Evolutionary conservation across 2,113 vertebrate species (phyloP), one percentile per base, ranked within the genome.

Genomic region (Lepus timidus): DNA sequence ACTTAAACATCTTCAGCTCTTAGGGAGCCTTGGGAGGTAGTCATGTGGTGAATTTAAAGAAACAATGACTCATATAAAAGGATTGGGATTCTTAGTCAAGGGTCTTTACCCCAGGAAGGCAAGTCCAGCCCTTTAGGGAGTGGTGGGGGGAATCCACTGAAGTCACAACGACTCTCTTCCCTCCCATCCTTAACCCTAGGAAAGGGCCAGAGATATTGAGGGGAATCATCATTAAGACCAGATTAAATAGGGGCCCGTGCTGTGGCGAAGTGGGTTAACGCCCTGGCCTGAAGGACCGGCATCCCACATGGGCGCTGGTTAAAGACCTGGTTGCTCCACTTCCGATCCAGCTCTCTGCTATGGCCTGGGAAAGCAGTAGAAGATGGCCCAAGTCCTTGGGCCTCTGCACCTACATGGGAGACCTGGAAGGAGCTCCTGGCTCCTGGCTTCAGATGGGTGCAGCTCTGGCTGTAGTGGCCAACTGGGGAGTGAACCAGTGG

Each of bases 1-100:
- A 90, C 94, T 97, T 96, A 95, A 94, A 96, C 94, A 86, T 90
- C 85, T 93, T 88, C 29, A 80, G 88, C 29, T 93, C 67, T 52
- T 85, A 49, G 44, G 91, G 80, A 83, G 27, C 74, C 84, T 92
- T 76, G 67, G 81, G 58, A 94, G 85, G 87, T 3, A 58, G 89
- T 82, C 68, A 70, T 0, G 0, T 49, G 71, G 55, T 67, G 81
- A 83, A 8, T 22, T 51, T 19, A 81, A 27, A 71, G n/a, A 64
- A 88, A 44, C 0, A 6, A 67, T 74, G 51, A 23, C 20, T 14
- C 44, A 36, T 92, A 20, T 0, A 22, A 74, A 71, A 96, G 52
- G 52, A 58, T 64, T 1, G 1, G 83, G 29, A 17, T 70, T 91
- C 76, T 79, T 39, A 62, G 67, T 23, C 2, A 9, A 61, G 61